Evolutionary conservation across 2,113 vertebrate genomes (phyloP).

Genomic region (Kryptolebias marmoratus): DNA sequence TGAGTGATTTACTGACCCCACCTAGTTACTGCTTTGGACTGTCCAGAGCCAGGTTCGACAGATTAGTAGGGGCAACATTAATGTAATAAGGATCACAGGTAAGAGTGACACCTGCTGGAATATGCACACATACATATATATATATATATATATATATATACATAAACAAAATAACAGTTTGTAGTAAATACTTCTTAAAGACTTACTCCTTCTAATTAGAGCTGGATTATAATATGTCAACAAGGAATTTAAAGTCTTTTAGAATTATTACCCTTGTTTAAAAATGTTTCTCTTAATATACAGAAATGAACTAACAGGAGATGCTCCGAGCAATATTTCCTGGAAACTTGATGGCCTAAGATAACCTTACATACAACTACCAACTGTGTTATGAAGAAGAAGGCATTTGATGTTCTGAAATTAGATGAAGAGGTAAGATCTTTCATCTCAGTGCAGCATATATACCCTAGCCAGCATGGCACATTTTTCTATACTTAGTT

Average conservation of each 20-base stretch:
- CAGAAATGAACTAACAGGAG: not conserved
- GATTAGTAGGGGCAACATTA: conserved; percentile 4
- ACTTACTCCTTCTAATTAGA: not conserved
- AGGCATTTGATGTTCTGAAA: conserved; percentile 39
- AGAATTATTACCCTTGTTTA: not conserved
- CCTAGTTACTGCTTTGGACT: conserved; percentile 35
- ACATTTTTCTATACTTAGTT: conserved; percentile 8
- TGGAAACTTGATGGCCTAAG: not conserved
- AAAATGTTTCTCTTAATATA: not conserved
- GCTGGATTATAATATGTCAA: not conserved
- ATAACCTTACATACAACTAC: conserved; percentile 1
- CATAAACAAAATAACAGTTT: conserved; percentile 1
- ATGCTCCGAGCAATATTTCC: not conserved
- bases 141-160: too few relatives aligned
- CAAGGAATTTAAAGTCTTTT: not conserved
- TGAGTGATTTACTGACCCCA: conserved; percentile 59
- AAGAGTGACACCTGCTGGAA: conserved; percentile 74
- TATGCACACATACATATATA: conserved; percentile 1
- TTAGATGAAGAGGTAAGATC: conserved; percentile 18
- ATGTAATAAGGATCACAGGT: conserved; percentile 23
- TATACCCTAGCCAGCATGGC: conserved; percentile 5
- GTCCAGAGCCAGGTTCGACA: conserved; percentile 20
- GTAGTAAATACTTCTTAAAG: not conserved
- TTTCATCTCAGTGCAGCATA: conserved; percentile 14
- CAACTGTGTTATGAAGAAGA: not conserved